A percentile compares a stretch with the other conserved stretches of the same genome.
These are phyloP conservation scores for Pollenia labialis DNA, from an alignment of 2,888 invertebrate genomes.

Conservation along the genomic window DNA sequence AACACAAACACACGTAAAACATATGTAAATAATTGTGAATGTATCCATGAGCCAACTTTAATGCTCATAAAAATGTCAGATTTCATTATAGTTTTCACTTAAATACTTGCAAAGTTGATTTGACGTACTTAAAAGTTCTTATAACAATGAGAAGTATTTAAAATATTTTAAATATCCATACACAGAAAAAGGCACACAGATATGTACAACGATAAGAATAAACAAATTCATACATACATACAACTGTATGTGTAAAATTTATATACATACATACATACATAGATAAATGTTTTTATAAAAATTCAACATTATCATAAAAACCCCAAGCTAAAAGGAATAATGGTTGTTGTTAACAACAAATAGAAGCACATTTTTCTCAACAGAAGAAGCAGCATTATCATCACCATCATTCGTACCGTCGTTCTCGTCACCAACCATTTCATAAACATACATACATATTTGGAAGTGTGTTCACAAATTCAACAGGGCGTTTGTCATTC, in stretches of 20 bases:
- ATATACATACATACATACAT: neutral
- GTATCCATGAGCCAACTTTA: conserved; percentile 34
- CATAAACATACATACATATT: too few relatives aligned
- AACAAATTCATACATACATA: neutral
- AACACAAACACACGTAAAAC: neutral
- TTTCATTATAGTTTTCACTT: conserved; percentile 70
- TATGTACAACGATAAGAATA: neutral
- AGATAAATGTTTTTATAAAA: neutral
- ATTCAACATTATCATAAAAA: conserved; percentile 53
- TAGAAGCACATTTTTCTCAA: conserved; percentile 17
- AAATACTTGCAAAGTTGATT: conserved; percentile 67
- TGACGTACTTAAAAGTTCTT: conserved; percentile 59
- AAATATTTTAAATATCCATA: conserved; percentile 35
- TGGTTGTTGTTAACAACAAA: conserved; percentile 46
- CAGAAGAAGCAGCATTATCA: neutral
- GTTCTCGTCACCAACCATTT: neutral
- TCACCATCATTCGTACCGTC: neutral
- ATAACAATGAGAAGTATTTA: conserved; percentile 30
- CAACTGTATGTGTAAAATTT: neutral
- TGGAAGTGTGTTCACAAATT: conserved; percentile 32
- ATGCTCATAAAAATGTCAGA: conserved; percentile 61
- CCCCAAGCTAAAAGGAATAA: conserved; percentile 48
- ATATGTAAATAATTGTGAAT: neutral
- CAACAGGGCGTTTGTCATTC: conserved; percentile 39
- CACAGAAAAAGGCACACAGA: neutral